Evolutionary conservation across 1,140 invertebrate genomes (phyloP), one percentile per base, ranked within the genome.

Genomic region (Sitobion miscanthi): DNA sequence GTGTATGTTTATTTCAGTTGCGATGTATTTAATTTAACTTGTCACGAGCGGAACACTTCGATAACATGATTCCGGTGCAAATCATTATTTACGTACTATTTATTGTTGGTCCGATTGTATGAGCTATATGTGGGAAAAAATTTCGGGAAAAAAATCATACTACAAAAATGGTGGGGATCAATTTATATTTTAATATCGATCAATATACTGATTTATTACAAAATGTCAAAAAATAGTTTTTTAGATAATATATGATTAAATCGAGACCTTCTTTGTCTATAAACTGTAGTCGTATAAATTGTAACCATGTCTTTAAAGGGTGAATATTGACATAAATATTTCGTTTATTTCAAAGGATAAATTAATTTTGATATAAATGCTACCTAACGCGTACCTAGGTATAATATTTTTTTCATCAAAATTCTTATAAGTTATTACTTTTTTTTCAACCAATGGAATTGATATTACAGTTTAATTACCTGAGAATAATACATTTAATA

Each of bases 401-500:
- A 62, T 62, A 62, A 6, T 69, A 69, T 62, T 69, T 69, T 25
- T 69, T 69, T 69, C 3, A 69, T 35, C 5, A 4, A 35, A 17
- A 77, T 77, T 77, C 14, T 77, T 77, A 30, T 11, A 4, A 30
- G 45, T 62, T 62, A n/a, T n/a, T 77, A 54, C 52, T 77, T 77
- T 77, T n/a, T 8, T 69, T 69, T 69, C 9, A 17, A n/a, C 30
- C n/a, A 35, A 77, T 35, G 62, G 62, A 77, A 77, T 77, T 77
- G 5, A 77, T 77, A n/a, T 77, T 17, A 77, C n/a, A 77, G n/a
- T 77, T 77, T 77, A 35, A 77, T 77, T 77, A 77, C 14, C 30
- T 77, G 14, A 77, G n/a, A n/a, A 77, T 77, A n/a, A 77, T 77
- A n/a, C n/a, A n/a, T 77, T 77, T n/a, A n/a, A 77, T 77, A 69